A percentile compares a stretch with the other conserved stretches of the same genome.
phyloP scores from a whole-genome alignment of 2,888 invertebrate genomes.

The Calliopum simillimum region DNA sequence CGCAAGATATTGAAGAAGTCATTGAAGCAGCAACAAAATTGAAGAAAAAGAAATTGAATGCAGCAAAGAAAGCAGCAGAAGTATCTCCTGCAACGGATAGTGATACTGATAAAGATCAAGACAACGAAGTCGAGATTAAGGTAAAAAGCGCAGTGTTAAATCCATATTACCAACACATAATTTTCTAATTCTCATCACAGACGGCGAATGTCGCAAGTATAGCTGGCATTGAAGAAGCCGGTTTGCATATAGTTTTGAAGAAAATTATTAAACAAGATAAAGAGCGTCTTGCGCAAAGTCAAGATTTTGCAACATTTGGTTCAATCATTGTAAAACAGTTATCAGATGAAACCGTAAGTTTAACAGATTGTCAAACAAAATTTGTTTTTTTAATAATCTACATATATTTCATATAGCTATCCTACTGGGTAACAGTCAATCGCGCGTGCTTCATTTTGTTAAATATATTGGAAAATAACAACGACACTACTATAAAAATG shows the following conservation, averaged over 20 bases:
- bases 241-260: conserved; percentile 81
- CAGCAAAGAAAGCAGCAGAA: not conserved
- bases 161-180: conserved; percentile 37
- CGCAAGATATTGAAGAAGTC: conserved; percentile 54
- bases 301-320: conserved; percentile 71
- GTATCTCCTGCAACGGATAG: not conserved
- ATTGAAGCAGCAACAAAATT: conserved; percentile 54
- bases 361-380: not conserved
- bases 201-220: conserved; percentile 47
- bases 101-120: conserved; percentile 28
- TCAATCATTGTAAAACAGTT: conserved; percentile 70
- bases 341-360: conserved; percentile 70
- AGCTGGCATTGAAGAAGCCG: conserved; percentile 78
- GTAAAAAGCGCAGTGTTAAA: conserved; percentile 34
- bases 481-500: conserved; percentile 65
- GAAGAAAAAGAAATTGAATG: conserved; percentile 51
- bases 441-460: conserved; percentile 82
- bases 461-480: conserved; percentile 74
- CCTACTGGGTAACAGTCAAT: conserved; percentile 77
- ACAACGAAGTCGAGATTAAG: conserved; percentile 36
- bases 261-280: conserved; percentile 78
- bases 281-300: conserved; percentile 60
- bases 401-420: conserved; percentile 66
- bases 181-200: conserved; percentile 36
- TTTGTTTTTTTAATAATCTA: not conserved